A percentile compares a stretch with the other conserved stretches of the same genome.
Evolutionary conservation across 2,888 invertebrate species (phyloP).

Genomic region (Eupithecia vulgata): DNA sequence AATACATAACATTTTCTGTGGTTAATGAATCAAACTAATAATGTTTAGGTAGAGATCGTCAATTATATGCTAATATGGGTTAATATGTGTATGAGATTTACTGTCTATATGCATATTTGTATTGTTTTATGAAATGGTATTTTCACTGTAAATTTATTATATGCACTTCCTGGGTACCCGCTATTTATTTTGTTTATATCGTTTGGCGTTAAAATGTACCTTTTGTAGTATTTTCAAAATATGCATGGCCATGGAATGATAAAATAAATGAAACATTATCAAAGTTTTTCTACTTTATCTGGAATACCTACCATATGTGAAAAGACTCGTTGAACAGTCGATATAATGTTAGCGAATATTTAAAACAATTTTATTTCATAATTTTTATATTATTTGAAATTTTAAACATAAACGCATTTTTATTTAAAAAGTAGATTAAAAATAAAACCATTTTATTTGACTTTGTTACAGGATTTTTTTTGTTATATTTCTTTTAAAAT

Average conservation of each 20-base stretch:
- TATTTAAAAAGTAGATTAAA: background rate
- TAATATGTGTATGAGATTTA: constrained; percentile 51
- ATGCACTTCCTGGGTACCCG: constrained; percentile 74
- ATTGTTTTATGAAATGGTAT: constrained; percentile 53
- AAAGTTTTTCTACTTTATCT: constrained; percentile 39
- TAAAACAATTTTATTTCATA: background rate
- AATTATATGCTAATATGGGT: constrained; percentile 70
- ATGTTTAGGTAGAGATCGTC: constrained; percentile 51
- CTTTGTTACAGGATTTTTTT: constrained; percentile 45
- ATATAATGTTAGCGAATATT: background rate
- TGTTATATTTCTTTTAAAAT: constrained; percentile 50
- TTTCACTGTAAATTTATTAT: constrained; percentile 74
- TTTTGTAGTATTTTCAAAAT: constrained; percentile 68
- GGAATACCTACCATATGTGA: constrained; percentile 33
- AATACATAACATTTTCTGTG: constrained; percentile 38
- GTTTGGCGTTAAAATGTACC: constrained; percentile 63
- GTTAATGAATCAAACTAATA: constrained; percentile 18
- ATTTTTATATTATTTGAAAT: background rate
- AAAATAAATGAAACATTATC: constrained; percentile 39
- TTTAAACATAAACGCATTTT: background rate
- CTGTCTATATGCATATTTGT: constrained; percentile 57
- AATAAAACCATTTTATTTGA: constrained; percentile 38
- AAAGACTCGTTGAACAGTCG: constrained; percentile 49
- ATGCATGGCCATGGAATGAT: constrained; percentile 81
- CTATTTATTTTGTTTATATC: constrained; percentile 63